Conservation (phyloP, 53 echinoderm and acorn worm genomes). For the Paelopatides confundens region DNA sequence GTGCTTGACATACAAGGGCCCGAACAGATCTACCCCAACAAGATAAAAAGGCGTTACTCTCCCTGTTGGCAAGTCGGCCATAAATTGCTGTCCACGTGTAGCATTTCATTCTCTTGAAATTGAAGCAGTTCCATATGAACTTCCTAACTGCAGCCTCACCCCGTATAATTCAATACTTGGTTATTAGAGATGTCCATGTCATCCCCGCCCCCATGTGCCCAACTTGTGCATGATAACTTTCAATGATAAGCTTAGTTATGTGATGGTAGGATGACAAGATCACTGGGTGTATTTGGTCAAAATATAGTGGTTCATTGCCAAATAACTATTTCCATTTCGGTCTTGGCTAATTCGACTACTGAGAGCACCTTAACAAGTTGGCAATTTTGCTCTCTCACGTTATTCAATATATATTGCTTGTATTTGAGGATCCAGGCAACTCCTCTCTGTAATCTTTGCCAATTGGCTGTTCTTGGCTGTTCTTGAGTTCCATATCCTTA, state of each 20-base stretch:
- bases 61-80: constrained; percentile 61
- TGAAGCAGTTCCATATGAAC: constrained; percentile 42
- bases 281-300: constrained; percentile 61
- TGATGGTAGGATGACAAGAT: constrained; percentile 64
- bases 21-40: constrained; percentile 69
- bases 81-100: constrained; percentile 10
- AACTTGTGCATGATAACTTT: constrained; percentile 50
- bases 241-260: constrained; percentile 61
- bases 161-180: constrained; percentile 53
- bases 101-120: constrained; percentile 53
- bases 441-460: constrained; percentile 1
- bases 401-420: neutral
- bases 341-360: no score
- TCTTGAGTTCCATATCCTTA: no score
- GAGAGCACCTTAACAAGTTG: no score
- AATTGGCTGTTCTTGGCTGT: no score
- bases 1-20: constrained; percentile 48
- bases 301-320: no score
- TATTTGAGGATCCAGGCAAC: constrained; percentile 53
- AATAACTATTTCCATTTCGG: no score
- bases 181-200: constrained; percentile 55
- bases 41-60: constrained; percentile 64
- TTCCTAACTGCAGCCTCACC: constrained; percentile 27
- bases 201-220: constrained; percentile 70
- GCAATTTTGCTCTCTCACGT: no score